Percentiles rank a stretch among this genome's conserved stretches.
These are phyloP conservation scores for Aricia agestis DNA, from an alignment of 1,140 invertebrate species.

Conservation along the genomic window DNA sequence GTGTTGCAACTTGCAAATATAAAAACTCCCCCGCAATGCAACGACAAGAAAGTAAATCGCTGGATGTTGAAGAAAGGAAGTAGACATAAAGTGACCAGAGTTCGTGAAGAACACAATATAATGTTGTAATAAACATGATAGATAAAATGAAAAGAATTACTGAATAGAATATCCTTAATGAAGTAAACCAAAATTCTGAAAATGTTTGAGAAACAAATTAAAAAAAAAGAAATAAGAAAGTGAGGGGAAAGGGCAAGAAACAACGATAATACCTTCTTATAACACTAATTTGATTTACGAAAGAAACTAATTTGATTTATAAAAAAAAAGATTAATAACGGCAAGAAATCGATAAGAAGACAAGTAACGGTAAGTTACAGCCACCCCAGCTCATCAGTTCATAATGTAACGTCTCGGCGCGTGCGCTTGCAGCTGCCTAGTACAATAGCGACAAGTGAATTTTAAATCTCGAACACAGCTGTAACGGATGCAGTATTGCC, in stretches of 20 bases:
- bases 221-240: no score
- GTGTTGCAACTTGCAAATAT: conserved; percentile 5
- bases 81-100: no score
- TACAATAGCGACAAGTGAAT: conserved; percentile 34
- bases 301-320: not conserved
- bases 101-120: no score
- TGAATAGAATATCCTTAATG: no score
- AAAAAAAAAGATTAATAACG: conserved; percentile 4
- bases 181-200: no score
- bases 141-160: no score
- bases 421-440: conserved; percentile 30
- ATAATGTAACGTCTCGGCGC: conserved; percentile 37
- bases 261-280: no score
- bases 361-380: conserved; percentile 10
- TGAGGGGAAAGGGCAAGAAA: not conserved
- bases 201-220: no score
- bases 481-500: conserved; percentile 16
- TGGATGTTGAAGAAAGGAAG: not conserved
- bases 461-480: conserved; percentile 35
- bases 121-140: no score
- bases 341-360: conserved; percentile 5
- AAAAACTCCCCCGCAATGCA: not conserved
- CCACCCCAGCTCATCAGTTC: conserved; percentile 25
- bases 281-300: not conserved
- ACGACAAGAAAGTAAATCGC: not conserved